Evolutionary conservation across 2,797 vertebrate species (phyloP), one percentile per base, ranked within the genome.

Genomic region (Ctenopoma kingsleyae): DNA sequence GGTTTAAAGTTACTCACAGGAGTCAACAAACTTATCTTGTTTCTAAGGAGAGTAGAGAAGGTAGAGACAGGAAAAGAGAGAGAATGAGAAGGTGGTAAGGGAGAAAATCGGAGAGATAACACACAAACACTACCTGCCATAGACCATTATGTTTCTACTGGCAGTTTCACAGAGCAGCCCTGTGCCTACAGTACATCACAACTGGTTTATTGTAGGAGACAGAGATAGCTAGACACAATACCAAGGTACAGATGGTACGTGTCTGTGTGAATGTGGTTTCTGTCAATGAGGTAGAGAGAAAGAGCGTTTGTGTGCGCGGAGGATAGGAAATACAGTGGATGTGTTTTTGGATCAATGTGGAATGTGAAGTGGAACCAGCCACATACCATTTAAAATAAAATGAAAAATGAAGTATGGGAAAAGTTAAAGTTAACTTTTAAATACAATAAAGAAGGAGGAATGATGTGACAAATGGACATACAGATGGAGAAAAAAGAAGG

Each of bases 11-110:
- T 74, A 61, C 68, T 74, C 53, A 65, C 62, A 17, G 71, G 70
- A 77, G 70, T 51, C 64, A 83, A 71, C 63, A 81, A 80, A 78
- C 64, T 30, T 74, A 76, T 86, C 75, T 67, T 58, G 62, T 76
- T 84, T 76, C 64, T 43, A 19, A 27, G 22, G 41, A 15, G 32
- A 76, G 61, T 17, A n/a, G 41, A 76, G 59, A 49, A 53, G 54
- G 27, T 6, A 6, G 4, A 48, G 30, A 32, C 5, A 8, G 30
- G 30, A 8, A 32, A 32, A 32, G 30, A 32, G 30, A 32, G 30
- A 32, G 4, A 32, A 32, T 32, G 46, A 76, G 59, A 49, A 50
- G 54, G 27, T 6, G 12, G 4, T 20, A 12, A 40, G 12, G 48
- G 73, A 55, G 49, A 50, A 50, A 38, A 38, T 22, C 36, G 8